Conservation (phyloP, 37 sponge, comb jelly and placozoan genomes). For the Ephydatia muelleri region DNA sequence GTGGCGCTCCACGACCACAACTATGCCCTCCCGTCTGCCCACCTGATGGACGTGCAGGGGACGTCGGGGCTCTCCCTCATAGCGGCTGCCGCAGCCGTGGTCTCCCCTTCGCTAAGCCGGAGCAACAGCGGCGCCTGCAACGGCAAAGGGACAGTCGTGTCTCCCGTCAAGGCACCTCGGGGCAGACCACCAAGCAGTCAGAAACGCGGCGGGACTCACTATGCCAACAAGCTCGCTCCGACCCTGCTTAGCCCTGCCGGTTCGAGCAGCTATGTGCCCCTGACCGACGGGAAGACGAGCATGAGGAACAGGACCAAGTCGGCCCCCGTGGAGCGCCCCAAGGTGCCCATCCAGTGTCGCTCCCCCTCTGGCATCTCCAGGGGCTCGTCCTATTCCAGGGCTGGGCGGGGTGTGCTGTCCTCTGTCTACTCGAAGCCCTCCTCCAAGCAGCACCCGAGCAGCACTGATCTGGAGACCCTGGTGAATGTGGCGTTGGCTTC, state of each 20-base stretch:
- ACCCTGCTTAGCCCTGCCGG: constrained; percentile 77
- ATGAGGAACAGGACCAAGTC: constrained; percentile 52
- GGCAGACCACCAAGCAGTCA: constrained; percentile 79
- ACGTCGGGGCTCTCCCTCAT: constrained; percentile 79
- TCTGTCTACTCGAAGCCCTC: constrained; percentile 15
- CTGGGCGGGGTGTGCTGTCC: not conserved
- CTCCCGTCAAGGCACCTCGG: constrained; percentile 77
- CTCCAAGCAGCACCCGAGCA: constrained; percentile 11
- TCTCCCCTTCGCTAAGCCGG: constrained; percentile 67
- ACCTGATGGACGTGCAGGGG: constrained; percentile 60
- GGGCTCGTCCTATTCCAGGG: not conserved
- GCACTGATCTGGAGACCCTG: constrained; percentile 61
- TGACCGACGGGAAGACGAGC: constrained; percentile 54
- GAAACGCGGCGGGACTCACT: constrained; percentile 35
- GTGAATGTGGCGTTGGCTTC: constrained; percentile 78
- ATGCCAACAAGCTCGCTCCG: constrained; percentile 54
- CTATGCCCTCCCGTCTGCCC: constrained; percentile 56
- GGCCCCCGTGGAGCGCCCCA: constrained; percentile 48
- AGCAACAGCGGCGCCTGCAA: constrained; percentile 19
- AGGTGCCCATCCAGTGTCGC: constrained; percentile 12
- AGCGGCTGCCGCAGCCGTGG: constrained; percentile 88
- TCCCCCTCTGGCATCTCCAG: not conserved
- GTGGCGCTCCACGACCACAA: constrained; percentile 83
- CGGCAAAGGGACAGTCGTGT: constrained; percentile 22
- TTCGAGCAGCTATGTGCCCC: constrained; percentile 47